These are phyloP conservation scores for Tetranychus urticae DNA, from an alignment of 1,140 invertebrate species.

Conservation along the genomic window DNA sequence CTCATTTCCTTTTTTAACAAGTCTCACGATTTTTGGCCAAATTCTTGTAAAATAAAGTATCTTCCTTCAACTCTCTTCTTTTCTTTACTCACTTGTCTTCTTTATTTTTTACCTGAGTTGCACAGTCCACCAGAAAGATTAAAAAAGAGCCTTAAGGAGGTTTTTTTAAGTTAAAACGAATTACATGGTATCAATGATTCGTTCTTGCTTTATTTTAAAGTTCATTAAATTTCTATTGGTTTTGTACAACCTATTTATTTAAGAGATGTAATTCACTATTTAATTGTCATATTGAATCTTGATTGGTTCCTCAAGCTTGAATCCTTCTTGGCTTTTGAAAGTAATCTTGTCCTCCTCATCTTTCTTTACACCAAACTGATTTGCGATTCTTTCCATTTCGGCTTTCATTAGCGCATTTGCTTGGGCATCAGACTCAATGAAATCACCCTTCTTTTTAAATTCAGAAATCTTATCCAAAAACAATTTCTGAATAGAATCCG, in stretches of 20 bases:
- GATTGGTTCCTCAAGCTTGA: neutral
- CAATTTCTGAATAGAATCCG: slow-evolving; percentile 72
- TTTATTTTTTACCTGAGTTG: neutral
- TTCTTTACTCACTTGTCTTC: neutral
- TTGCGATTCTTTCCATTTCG: slow-evolving; percentile 1
- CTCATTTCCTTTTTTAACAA: neutral
- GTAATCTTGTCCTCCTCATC: slow-evolving; percentile 2
- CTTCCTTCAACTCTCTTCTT: no score
- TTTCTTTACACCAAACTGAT: neutral
- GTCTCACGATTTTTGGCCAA: neutral
- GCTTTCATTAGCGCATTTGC: slow-evolving; percentile 1
- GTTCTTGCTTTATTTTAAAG: no score
- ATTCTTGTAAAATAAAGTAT: no score
- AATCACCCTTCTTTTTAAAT: slow-evolving; percentile 39
- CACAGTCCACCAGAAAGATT: neutral
- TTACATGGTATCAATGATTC: no score
- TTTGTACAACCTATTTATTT: no score
- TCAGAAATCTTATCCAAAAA: slow-evolving; percentile 78
- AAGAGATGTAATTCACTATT: no score
- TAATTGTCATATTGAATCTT: no score
- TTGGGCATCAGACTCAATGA: slow-evolving; percentile 2
- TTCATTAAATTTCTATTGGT: no score
- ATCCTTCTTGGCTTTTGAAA: neutral
- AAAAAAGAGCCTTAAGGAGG: neutral
- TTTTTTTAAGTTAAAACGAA: no score